phyloP scores from a whole-genome alignment of 2,888 invertebrate species.

The Bhutanitis thaidina region DNA sequence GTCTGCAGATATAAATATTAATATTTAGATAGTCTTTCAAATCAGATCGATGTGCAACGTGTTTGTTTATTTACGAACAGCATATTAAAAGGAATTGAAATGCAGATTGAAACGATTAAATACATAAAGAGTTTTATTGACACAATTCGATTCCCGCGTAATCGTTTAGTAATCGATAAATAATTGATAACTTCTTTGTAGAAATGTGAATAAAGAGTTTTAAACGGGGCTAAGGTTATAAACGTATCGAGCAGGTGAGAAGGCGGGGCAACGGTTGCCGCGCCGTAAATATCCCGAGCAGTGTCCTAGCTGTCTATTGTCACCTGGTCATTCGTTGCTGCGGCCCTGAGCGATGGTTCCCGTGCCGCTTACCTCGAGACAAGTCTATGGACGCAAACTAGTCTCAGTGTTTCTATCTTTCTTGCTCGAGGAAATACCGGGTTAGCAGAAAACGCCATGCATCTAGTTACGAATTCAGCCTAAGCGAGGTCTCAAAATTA shows the following conservation, averaged over 20 bases:
- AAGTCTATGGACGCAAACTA: conserved; percentile 2
- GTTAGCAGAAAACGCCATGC: too few relatives aligned
- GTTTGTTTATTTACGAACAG: background rate
- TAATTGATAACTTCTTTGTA: conserved; percentile 15
- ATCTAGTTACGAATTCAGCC: too few relatives aligned
- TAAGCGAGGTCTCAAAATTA: too few relatives aligned
- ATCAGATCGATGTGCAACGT: background rate
- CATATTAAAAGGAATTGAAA: background rate
- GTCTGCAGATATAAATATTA: too few relatives aligned
- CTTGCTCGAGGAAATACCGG: background rate
- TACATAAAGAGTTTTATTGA: conserved; percentile 6
- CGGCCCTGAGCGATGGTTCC: conserved; percentile 20
- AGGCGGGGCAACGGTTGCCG: conserved; percentile 8
- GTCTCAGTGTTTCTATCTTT: conserved; percentile 13
- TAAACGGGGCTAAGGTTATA: conserved; percentile 4
- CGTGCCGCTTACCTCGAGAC: conserved; percentile 9
- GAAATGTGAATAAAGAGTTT: conserved; percentile 6
- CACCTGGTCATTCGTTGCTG: conserved; percentile 17
- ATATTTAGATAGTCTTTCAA: background rate
- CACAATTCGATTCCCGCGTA: conserved; percentile 7
- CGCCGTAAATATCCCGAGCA: conserved; percentile 15
- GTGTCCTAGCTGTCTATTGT: conserved; percentile 18
- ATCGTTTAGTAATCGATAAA: conserved; percentile 13
- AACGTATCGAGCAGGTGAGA: conserved; percentile 1
- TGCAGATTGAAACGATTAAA: conserved; percentile 16